Evolutionary conservation across 1,140 invertebrate species (phyloP), one percentile per base, ranked within the genome.

Genomic region (Cherax quadricarinatus): DNA sequence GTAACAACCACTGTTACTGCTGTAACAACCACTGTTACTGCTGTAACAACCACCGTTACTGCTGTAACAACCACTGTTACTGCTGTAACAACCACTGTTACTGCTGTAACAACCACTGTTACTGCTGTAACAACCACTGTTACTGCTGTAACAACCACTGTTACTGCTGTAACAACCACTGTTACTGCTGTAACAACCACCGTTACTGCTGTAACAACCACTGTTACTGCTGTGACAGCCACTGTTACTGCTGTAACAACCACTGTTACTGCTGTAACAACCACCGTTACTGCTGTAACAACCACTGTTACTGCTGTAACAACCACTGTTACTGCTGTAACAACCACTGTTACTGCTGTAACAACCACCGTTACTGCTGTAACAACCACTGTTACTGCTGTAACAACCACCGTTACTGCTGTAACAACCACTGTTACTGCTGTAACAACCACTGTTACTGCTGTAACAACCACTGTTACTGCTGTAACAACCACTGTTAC

Each of bases 291-390:
- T 78, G 41, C 73, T 78, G 21, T 79, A n/a, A 79, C 75, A 30
- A 79, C 75, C 48, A 79, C 75, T 79, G 48, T 41, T 79, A 79
- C 75, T 79, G 48, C 75, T 79, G 48, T 41, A 30, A 79, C 75
- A 30, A 79, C 75, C 48, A 79, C 75, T 79, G 48, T 12, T n/a
- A 79, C 75, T 79, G 48, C 75, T 79, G 48, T 12, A 4, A 79
- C 75, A 14, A 21, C 75, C 14, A 79, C 75, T 79, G 48, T 41
- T 79, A 79, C 21, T 79, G 5, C 75, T 79, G n/a, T n/a, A n/a
- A n/a, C n/a, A n/a, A n/a, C n/a, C n/a, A n/a, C n/a, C n/a, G n/a
- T n/a, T n/a, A n/a, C n/a, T n/a, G n/a, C n/a, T n/a, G n/a, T n/a
- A n/a, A n/a, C n/a, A n/a, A n/a, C n/a, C n/a, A n/a, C n/a, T n/a